Percentiles rank a stretch among this genome's conserved stretches.
Evolutionary conservation across 2,113 vertebrate species (phyloP).

Genomic region (Orycteropus afer): DNA sequence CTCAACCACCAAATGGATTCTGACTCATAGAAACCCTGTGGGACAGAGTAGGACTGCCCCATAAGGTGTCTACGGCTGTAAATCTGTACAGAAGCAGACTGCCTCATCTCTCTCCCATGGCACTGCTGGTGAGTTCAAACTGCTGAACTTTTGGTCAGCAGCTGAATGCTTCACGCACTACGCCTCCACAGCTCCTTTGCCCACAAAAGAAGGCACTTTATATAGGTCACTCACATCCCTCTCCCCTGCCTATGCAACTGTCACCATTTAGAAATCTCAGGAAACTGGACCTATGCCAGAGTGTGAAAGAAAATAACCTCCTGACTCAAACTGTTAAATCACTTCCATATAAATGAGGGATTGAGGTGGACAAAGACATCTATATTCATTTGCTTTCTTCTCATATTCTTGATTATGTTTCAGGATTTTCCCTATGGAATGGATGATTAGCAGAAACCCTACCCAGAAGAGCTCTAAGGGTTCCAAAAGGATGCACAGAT

Average conservation of each 20-base stretch:
- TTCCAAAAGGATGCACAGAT: not conserved
- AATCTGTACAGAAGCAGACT: too few species aligned
- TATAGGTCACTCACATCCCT: not conserved
- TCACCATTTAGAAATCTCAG: conserved; percentile 47
- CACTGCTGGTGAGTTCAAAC: too few species aligned
- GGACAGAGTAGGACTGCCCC: too few species aligned
- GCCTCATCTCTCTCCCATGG: too few species aligned
- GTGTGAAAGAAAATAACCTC: not conserved
- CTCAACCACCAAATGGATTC: too few species aligned
- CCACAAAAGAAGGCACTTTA: not conserved
- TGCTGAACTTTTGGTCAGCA: too few species aligned
- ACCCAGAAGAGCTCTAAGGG: not conserved
- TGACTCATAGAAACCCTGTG: too few species aligned
- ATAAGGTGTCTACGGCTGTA: too few species aligned
- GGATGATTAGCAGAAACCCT: not conserved
- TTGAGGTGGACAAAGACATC: not conserved
- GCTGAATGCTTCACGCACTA: too few species aligned
- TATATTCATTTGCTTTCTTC: conserved; percentile 14
- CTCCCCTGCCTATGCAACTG: not conserved
- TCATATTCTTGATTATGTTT: not conserved
- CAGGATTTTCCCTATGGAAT: not conserved
- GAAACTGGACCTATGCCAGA: not conserved
- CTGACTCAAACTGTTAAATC: not conserved
- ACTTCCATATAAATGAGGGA: not conserved
- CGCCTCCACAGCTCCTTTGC: too few species aligned